A percentile compares a stretch with the other conserved stretches of the same genome.
phyloP scores from a whole-genome alignment of 2,113 vertebrate species.

The Athene cunicularia region DNA sequence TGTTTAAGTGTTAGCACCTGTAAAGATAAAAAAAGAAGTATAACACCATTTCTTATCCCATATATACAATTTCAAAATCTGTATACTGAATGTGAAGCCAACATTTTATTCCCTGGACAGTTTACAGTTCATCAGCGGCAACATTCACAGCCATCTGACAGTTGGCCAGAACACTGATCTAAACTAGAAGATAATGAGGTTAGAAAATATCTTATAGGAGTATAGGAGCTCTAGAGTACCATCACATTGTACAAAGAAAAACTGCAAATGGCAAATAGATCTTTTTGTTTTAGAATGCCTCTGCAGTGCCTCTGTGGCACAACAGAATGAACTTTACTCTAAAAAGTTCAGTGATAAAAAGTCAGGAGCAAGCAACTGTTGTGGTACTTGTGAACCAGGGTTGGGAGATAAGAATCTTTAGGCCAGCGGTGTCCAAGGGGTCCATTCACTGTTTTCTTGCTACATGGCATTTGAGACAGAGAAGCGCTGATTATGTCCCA shows the following conservation, averaged over 20 bases:
- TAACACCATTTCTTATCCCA: not conserved
- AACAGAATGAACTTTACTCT: not conserved
- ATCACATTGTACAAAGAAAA: conserved; percentile 30
- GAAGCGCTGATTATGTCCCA: not conserved
- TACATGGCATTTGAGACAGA: not conserved
- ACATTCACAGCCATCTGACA: conserved; percentile 44
- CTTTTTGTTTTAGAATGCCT: not conserved
- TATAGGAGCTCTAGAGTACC: conserved; percentile 7
- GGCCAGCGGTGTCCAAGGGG: not conserved
- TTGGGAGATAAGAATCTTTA: not conserved
- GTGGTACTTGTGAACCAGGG: not conserved
- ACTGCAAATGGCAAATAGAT: not conserved
- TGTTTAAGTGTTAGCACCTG: not conserved
- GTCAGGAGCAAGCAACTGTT: not conserved
- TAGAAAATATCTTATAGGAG: conserved; percentile 56
- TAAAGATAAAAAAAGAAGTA: not conserved
- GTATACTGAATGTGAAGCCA: conserved; percentile 1
- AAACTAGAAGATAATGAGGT: conserved; percentile 60
- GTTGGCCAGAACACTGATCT: conserved; percentile 42
- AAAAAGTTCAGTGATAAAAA: not conserved
- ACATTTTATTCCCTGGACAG: conserved; percentile 52
- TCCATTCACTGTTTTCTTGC: not conserved
- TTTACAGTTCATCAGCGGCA: conserved; percentile 53
- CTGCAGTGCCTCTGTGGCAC: not conserved
- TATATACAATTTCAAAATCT: not conserved